These are phyloP conservation scores for Callitettix versicolor DNA, from an alignment of 1,140 invertebrate species.

Conservation along the genomic window DNA sequence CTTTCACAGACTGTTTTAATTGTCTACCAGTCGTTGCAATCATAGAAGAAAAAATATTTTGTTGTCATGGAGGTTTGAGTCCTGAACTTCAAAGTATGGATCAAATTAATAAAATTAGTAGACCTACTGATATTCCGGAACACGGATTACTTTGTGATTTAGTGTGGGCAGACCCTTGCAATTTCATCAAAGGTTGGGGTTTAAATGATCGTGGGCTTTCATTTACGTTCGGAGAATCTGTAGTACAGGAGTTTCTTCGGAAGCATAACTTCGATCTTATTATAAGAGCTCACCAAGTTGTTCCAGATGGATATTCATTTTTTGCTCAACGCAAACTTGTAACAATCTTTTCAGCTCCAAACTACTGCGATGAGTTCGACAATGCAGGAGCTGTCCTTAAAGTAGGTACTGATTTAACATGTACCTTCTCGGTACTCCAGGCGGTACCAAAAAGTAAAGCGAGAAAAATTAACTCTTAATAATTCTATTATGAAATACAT, in stretches of 20 bases:
- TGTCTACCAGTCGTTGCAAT: constrained; percentile 25
- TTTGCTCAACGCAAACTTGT: constrained; percentile 62
- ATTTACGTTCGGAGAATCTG: constrained; percentile 87
- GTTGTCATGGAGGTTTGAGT: constrained; percentile 48
- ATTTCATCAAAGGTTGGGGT: constrained; percentile 57
- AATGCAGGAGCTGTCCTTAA: constrained; percentile 71
- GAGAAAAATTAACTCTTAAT: too few species aligned
- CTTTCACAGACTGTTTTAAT: constrained; percentile 32
- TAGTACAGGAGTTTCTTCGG: constrained; percentile 60
- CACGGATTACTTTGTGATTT: constrained; percentile 62
- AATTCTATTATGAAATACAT: too few species aligned
- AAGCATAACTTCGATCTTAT: constrained; percentile 71
- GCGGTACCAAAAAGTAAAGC: too few species aligned
- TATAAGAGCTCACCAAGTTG: constrained; percentile 62
- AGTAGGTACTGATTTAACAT: constrained; percentile 72
- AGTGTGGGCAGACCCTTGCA: constrained; percentile 66
- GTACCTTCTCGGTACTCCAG: constrained; percentile 58
- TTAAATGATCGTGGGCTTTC: constrained; percentile 93
- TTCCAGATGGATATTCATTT: constrained; percentile 67
- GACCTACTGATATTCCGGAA: constrained; percentile 58
- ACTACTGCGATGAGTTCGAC: constrained; percentile 48
- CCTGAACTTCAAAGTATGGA: constrained; percentile 47
- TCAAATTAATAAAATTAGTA: constrained; percentile 52
- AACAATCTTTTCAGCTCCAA: constrained; percentile 57
- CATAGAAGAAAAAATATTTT: constrained; percentile 50